phyloP scores from a whole-genome alignment of 2,888 invertebrate species.

The Trileptium ribeirensis region DNA sequence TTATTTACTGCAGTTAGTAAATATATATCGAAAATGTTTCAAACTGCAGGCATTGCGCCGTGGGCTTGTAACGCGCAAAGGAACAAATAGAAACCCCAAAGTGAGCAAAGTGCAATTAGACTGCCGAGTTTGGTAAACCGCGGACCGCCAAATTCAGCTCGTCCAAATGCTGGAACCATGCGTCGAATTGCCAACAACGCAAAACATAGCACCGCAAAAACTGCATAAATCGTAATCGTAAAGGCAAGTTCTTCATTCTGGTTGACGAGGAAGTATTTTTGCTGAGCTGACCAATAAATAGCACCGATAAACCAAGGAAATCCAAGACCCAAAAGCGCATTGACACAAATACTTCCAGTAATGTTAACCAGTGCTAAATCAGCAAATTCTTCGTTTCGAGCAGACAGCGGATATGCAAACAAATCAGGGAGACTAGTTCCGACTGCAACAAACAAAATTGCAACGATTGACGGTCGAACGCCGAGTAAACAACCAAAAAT shows the following conservation, averaged over 20 bases:
- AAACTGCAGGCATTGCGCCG: not conserved
- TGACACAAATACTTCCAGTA: conserved; percentile 60
- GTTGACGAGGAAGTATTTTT: conserved; percentile 49
- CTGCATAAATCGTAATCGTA: conserved; percentile 58
- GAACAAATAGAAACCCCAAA: conserved; percentile 57
- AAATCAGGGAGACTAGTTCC: conserved; percentile 60
- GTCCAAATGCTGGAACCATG: conserved; percentile 54
- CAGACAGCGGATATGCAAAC: conserved; percentile 58
- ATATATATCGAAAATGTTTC: too few relatives aligned
- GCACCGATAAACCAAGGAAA: conserved; percentile 58
- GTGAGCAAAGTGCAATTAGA: conserved; percentile 49
- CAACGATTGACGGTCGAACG: conserved; percentile 57
- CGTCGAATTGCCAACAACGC: conserved; percentile 55
- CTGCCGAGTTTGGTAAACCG: conserved; percentile 49
- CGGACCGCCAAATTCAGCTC: conserved; percentile 58
- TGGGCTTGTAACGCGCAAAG: conserved; percentile 53
- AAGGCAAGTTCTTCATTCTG: conserved; percentile 54
- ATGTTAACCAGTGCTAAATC: conserved; percentile 61
- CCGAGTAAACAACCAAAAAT: conserved; percentile 60
- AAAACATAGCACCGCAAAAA: conserved; percentile 55
- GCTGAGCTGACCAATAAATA: conserved; percentile 54
- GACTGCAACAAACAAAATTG: conserved; percentile 58
- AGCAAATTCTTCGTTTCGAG: conserved; percentile 57
- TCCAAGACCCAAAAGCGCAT: conserved; percentile 61
- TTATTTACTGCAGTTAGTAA: too few relatives aligned